A percentile compares a stretch with the other conserved stretches of the same genome.
Conservation (phyloP, 2,888 invertebrate genomes). For the Dorcus parallelipipedus region DNA sequence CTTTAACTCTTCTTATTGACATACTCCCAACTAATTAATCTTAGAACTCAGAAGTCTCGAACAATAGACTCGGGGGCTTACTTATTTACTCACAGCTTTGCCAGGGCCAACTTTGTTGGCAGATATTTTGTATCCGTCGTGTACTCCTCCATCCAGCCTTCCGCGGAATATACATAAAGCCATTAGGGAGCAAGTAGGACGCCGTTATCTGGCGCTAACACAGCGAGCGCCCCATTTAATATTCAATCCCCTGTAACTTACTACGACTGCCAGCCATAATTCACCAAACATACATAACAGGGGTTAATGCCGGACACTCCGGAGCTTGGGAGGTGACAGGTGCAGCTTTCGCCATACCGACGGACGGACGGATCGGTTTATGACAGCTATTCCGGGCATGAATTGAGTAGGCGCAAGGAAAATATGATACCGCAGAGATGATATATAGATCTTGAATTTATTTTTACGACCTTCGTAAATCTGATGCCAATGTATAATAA, state of each 20-base stretch:
- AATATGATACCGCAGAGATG: no score
- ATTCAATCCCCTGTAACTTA: slow-evolving; percentile 31
- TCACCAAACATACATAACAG: slow-evolving; percentile 30
- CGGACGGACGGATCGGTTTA: slow-evolving; percentile 33
- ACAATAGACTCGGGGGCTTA: no score
- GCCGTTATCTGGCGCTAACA: slow-evolving; percentile 29
- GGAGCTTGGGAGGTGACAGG: slow-evolving; percentile 35
- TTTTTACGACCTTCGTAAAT: no score
- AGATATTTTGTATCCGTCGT: no score
- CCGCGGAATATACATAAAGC: slow-evolving; percentile 18
- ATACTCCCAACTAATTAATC: no score
- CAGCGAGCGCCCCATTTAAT: slow-evolving; percentile 28
- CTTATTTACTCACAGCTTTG: no score
- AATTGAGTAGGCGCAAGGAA: background rate
- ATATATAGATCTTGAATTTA: no score
- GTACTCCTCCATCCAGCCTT: no score
- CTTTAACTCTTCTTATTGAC: no score
- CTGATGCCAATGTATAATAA: no score
- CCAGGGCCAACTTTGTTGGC: no score
- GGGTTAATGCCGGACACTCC: slow-evolving; percentile 33
- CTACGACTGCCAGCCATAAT: slow-evolving; percentile 28
- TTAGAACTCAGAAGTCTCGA: no score
- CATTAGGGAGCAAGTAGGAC: slow-evolving; percentile 24
- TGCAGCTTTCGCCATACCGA: slow-evolving; percentile 27
- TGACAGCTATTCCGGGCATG: slow-evolving; percentile 23